Evolutionary conservation across 2,888 invertebrate genomes (phyloP), one percentile per base, ranked within the genome.

Genomic region (Thecophora atra): DNA sequence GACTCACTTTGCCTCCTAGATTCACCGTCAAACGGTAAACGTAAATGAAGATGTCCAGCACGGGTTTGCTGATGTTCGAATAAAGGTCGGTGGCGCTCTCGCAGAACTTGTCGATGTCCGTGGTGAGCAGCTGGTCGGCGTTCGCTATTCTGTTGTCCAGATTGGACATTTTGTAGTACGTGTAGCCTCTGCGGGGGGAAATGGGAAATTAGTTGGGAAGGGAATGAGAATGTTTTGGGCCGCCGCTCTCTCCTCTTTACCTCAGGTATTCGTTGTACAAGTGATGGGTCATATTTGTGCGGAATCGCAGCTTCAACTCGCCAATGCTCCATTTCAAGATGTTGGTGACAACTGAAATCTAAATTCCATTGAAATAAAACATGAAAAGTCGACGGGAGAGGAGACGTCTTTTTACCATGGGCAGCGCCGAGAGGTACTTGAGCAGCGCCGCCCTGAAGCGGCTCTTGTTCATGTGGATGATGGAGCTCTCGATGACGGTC

Each of bases 51-150:
- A 99, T 98, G 85, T 99, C 99, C 77, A 99, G 88, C 54, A 97
- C 83, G 0, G 99, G 99, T 88, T 99, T 99, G 79, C 96, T 96
- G 30, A 98, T 91, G 85, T 99, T 98, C 74, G 97, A 96, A 88
- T 99, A 99, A 17, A 99, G 88, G 83, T 98, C 98, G 0, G 97
- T 95, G 47, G 97, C 92, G 71, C 96, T 94, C 79, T 96, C 96
- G 85, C 98, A 98, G 88, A 99, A 98, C 87, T 96, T 97, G 85
- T 99, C 99, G 1, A 99, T 94, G 84, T 99, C 99, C 0, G 95
- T 97, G 0, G 98, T 98, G 71, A 99, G 88, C 64, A 99, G 88
- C 85, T 99, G 98, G 87, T 99, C 99, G 1, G 97, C 95, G 88
- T 99, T 99, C 15, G 96, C 91, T 87, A 98, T 97, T 83, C 98